A percentile compares a stretch with the other conserved stretches of the same genome.
phyloP scores from a whole-genome alignment of 2,888 invertebrate genomes.

The Cerastoderma edule region DNA sequence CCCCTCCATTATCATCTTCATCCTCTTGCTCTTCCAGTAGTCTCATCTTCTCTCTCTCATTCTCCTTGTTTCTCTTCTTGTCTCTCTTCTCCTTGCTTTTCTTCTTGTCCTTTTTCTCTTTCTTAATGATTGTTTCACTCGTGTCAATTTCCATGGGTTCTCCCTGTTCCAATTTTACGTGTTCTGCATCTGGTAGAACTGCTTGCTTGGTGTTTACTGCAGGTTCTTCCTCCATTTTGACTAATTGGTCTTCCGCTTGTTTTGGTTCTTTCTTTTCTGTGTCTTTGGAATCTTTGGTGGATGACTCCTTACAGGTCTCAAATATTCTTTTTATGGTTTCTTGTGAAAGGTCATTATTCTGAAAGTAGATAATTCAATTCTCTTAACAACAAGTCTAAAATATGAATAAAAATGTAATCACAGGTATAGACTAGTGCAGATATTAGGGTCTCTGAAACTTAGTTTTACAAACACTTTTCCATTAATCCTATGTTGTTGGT shows the following conservation, averaged over 20 bases:
- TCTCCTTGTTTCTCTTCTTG: slow-evolving; percentile 45
- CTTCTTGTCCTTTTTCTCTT: slow-evolving; percentile 65
- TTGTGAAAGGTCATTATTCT: slow-evolving; percentile 48
- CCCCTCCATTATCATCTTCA: slow-evolving; percentile 62
- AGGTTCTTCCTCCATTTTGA: slow-evolving; percentile 43
- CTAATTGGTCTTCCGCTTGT: slow-evolving; percentile 40
- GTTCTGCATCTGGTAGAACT: slow-evolving; percentile 31
- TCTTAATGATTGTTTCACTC: slow-evolving; percentile 24
- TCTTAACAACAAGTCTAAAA: no score
- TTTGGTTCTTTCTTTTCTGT: slow-evolving; percentile 36
- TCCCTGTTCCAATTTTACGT: slow-evolving; percentile 24
- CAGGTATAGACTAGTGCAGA: no score
- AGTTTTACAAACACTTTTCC: no score
- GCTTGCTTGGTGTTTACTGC: neutral
- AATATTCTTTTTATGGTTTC: slow-evolving; percentile 52
- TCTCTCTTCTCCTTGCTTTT: slow-evolving; percentile 47
- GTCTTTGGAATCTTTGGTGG: slow-evolving; percentile 10
- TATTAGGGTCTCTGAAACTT: no score
- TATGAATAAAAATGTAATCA: no score
- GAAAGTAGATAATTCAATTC: slow-evolving; percentile 18
- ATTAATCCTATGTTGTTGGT: no score
- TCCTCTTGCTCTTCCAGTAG: slow-evolving; percentile 39
- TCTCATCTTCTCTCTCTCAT: slow-evolving; percentile 38
- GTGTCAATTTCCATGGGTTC: slow-evolving; percentile 16
- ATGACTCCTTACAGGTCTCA: slow-evolving; percentile 50